Conservation (phyloP, 2,113 vertebrate species). For the Centropus bengalensis region DNA sequence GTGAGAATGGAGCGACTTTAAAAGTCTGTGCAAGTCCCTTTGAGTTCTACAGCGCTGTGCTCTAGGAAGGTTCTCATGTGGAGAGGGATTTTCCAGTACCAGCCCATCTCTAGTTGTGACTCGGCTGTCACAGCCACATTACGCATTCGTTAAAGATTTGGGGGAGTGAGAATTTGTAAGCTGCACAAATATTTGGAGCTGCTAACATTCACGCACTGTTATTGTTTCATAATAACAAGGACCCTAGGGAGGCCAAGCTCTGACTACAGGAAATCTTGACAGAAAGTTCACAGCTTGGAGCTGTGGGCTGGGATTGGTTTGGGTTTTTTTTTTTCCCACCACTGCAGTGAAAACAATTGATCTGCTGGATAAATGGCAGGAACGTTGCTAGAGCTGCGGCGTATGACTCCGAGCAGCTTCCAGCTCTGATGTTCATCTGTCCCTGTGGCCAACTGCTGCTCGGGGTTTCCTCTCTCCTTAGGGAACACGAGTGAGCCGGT, state of each 20-base stretch:
- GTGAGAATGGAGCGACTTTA: background rate
- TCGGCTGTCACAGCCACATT: background rate
- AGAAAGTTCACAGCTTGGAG: background rate
- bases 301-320: background rate
- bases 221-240: constrained; percentile 10
- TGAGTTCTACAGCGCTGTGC: fast-evolving
- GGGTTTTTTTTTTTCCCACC: background rate
- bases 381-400: background rate
- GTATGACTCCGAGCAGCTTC: background rate
- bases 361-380: background rate
- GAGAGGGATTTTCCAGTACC: background rate
- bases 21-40: background rate
- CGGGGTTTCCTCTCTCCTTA: background rate
- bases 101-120: background rate
- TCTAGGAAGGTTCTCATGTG: fast-evolving
- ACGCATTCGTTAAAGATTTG: background rate
- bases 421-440: background rate
- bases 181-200: constrained; percentile 47
- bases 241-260: background rate
- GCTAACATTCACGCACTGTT: background rate
- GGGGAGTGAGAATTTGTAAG: background rate
- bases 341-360: background rate
- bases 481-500: fast-evolving
- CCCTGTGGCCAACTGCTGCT: background rate
- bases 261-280: background rate